Base-by-base conservation (phyloP, 53 echinoderm and acorn worm genomes). In the Luidia sarsii region DNA sequence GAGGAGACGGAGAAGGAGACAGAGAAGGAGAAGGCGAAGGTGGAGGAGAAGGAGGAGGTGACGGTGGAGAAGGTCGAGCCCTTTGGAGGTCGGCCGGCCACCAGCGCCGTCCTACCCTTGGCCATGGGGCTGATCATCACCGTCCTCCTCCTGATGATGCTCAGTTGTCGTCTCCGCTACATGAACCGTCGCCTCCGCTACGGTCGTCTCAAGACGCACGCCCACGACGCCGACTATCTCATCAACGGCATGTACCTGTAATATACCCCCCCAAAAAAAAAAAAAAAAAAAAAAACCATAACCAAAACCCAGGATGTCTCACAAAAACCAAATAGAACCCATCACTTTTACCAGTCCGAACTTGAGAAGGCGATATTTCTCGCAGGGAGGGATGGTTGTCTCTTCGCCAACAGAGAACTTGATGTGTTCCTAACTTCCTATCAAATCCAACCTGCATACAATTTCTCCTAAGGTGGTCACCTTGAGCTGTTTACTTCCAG, bases 191-290 rank as follows among this genome's bases (percentile, higher is more conserved):
- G 92, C 22, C 41, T 97, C 48, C 88, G 93, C 11, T 97, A 97
- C 14, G 97, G 97, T 7, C 85, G 97, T n/a, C 89, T 91, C 61
- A 91, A 92, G 75, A 92, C 88, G 57, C 68, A 80, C 53, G 92
- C 93, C 25, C 92, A 95, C 3, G 97, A 97, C 64, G 97, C 97
- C 10, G 97, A 93, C 39, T 97, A 97, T 70, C 85, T 97, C 1
- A 97, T 97, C 49, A 97, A 97, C 74, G 97, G 97, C 54, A 97
- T 97, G 97, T 97, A 97, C 56, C 83, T 97, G 57, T 94, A 89
- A n/a, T n/a, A n/a, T n/a, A n/a, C n/a, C n/a, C n/a, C n/a, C n/a
- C n/a, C n/a, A n/a, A n/a, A n/a, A n/a, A n/a, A n/a, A n/a, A n/a
- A n/a, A n/a, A n/a, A n/a, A n/a, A n/a, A n/a, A n/a, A n/a, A n/a